Conservation (phyloP, 1,140 invertebrate species). For the Aphelenchoides fujianensis region DNA sequence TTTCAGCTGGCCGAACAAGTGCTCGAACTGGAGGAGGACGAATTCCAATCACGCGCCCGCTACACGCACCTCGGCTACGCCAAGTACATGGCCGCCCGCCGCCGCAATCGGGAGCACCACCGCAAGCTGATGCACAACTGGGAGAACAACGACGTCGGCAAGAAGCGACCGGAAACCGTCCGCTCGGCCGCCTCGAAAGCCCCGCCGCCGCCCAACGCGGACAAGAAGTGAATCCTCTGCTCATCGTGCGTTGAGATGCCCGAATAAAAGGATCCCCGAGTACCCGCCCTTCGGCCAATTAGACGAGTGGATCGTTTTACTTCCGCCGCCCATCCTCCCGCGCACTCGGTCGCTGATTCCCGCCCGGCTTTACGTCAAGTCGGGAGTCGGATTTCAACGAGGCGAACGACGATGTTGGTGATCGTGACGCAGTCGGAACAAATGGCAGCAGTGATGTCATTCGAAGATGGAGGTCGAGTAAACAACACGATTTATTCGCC, state of each 20-base stretch:
- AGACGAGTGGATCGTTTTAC: not conserved
- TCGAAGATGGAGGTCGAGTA: too few relatives aligned
- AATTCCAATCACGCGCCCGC: constrained; percentile 11
- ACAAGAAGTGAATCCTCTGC: constrained; percentile 1
- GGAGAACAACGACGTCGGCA: not conserved
- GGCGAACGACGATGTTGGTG: too few relatives aligned
- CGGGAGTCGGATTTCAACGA: not conserved
- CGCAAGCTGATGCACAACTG: not conserved
- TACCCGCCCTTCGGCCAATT: not conserved
- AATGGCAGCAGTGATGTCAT: too few relatives aligned
- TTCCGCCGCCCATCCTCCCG: not conserved
- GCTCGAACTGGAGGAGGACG: not conserved
- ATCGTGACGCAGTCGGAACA: too few relatives aligned
- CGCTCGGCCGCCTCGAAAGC: not conserved
- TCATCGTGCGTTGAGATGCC: not conserved
- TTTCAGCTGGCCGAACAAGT: not conserved
- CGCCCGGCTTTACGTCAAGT: not conserved
- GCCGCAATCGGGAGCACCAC: not conserved
- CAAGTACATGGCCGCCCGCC: not conserved
- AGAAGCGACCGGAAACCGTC: not conserved
- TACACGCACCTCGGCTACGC: not conserved
- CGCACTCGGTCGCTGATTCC: not conserved
- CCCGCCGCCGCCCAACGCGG: not conserved
- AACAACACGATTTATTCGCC: not conserved
- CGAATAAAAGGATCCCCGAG: not conserved